Conservation (phyloP, 2,797 vertebrate genomes). For the Philypnodon macrostomus region DNA sequence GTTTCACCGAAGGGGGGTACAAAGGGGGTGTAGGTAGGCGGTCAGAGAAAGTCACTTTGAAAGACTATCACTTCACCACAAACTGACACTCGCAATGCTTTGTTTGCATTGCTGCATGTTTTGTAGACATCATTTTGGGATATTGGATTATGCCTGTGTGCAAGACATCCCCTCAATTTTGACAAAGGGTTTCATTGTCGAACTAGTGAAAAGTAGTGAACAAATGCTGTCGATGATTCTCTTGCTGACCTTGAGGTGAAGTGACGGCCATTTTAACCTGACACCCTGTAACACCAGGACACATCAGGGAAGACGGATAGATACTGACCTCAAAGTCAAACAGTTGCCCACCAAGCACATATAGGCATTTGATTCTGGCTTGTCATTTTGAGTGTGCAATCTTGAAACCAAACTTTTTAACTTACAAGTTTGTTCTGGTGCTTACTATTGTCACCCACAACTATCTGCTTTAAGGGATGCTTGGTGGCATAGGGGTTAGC, state of each 20-base stretch:
- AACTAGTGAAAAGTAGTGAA: not conserved
- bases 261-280: constrained; percentile 16
- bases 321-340: constrained; percentile 27
- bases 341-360: constrained; percentile 14
- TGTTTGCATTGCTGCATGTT: constrained; percentile 55
- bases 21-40: constrained; percentile 59
- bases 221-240: constrained; percentile 15
- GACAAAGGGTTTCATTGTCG: constrained; percentile 7
- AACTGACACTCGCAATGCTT: constrained; percentile 60
- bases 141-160: constrained; percentile 24
- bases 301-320: constrained; percentile 24
- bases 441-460: no score
- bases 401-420: no score
- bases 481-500: no score
- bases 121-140: constrained; percentile 31
- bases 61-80: constrained; percentile 63
- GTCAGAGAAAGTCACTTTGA: constrained; percentile 72
- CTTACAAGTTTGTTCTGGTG: no score
- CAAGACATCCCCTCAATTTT: constrained; percentile 13
- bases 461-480: no score
- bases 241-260: constrained; percentile 40
- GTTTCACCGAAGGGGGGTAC: constrained; percentile 67
- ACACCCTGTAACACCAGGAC: constrained; percentile 19
- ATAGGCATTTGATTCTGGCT: no score
- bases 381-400: no score